Evolutionary conservation across 1,140 invertebrate genomes (phyloP), one percentile per base, ranked within the genome.

Genomic region (Brachionus manjavacas): DNA sequence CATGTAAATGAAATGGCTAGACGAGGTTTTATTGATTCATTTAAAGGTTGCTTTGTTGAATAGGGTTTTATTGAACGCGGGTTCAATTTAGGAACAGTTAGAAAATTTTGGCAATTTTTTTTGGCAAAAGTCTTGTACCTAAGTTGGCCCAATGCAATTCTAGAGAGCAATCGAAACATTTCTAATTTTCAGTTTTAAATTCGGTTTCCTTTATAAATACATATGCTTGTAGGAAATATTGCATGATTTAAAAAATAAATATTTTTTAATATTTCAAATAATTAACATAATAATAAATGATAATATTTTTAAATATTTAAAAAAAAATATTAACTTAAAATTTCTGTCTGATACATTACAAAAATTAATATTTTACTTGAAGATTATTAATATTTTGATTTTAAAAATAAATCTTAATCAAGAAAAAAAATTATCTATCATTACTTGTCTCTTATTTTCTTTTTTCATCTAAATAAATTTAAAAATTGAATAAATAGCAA

Each of bases 1-100:
- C 95, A 96, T 0, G 94, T 96, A 87, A 93, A 96, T 41, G 60
- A 31, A 74, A 84, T 84, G 14, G 66, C 66, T 52, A 84, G 46
- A 23, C 79, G 52, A 20, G 79, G 49, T 81, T 81, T 68, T 12
- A 81, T 64, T 81, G 52, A 23, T 68, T 81, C 41, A 43, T 11
- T 41, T 16, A 41, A 23, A 9, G 68, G 68, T 20, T 43, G 35
- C 16, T 41, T 72, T 14, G 68, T 72, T 6, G 68, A 72, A 20
- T 72, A 41, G 14, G 12, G 43, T 20, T 72, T 41, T 41, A 41
- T 1, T 35, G 23, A 35, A 70, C 2, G 12, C 14, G 31, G 28
- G 66, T 7, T 52, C 14, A 52, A 14, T 12, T 52, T 52, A 6
- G 11, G 14, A 52, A 14, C 14, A 52, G 11, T 7, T 0, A 52